phyloP scores from a whole-genome alignment of 2,113 vertebrate genomes.

The Onychostruthus taczanowskii region DNA sequence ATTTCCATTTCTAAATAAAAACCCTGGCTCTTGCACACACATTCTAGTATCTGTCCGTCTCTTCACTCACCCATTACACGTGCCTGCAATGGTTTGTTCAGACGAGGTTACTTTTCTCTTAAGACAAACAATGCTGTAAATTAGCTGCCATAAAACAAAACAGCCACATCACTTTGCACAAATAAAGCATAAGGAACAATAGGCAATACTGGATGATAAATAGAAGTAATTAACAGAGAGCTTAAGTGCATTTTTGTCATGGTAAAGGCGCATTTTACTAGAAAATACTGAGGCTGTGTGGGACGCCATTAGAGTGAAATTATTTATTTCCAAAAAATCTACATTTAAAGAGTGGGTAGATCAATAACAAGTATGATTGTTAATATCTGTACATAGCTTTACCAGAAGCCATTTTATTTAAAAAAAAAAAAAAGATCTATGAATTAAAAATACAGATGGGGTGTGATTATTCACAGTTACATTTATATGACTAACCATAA shows the following conservation, averaged over 20 bases:
- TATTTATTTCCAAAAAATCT: not conserved
- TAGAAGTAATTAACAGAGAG: not conserved
- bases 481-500: not conserved
- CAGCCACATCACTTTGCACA: not conserved
- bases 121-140: not conserved
- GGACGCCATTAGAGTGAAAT: not conserved
- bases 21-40: not conserved
- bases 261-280: not conserved
- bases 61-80: not conserved
- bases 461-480: not conserved
- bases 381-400: not conserved
- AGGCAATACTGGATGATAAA: not conserved
- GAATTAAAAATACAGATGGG: not conserved
- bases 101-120: not conserved
- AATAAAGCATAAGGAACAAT: not conserved
- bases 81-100: not conserved
- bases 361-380: not conserved
- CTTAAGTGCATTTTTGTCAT: not conserved
- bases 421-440: not conserved
- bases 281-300: not conserved
- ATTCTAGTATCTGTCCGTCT: not conserved
- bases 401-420: not conserved
- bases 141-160: not conserved
- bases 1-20: slow-evolving; percentile 6
- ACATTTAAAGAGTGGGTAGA: not conserved